A percentile compares a stretch with the other conserved stretches of the same genome.
Evolutionary conservation across 2,113 vertebrate genomes (phyloP).

Genomic region (Rhinolophus ferrumequinum): DNA sequence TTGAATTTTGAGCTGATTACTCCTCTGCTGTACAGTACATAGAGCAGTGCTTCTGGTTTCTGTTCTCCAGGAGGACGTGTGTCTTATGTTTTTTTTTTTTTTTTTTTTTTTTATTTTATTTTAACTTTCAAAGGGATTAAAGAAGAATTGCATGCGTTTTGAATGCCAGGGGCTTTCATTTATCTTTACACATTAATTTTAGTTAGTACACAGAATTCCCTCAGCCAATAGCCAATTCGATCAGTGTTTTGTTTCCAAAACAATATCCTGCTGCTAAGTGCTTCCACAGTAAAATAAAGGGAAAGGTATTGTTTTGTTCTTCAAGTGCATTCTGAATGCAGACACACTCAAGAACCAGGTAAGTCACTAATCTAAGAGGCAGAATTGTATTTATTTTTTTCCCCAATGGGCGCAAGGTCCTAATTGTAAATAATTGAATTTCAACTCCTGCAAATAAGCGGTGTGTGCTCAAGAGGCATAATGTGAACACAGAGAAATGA

Average conservation of each 20-base stretch:
- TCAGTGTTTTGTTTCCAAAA: constrained; percentile 74
- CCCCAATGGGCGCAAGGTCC: constrained; percentile 80
- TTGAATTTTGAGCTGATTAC: constrained; percentile 21
- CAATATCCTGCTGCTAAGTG: constrained; percentile 74
- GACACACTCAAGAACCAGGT: constrained; percentile 6
- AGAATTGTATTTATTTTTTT: constrained; percentile 76
- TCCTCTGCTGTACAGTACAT: background rate
- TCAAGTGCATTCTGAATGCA: constrained; percentile 32
- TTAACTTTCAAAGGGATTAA: constrained; percentile 68
- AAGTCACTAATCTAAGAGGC: constrained; percentile 76
- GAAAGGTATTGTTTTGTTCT: constrained; percentile 60
- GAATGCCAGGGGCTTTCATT: constrained; percentile 79
- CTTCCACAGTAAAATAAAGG: constrained; percentile 53
- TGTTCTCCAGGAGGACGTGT: background rate
- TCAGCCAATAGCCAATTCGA: constrained; percentile 70
- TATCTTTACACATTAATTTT: constrained; percentile 79
- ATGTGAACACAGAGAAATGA: constrained; percentile 76
- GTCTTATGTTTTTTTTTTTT: background rate
- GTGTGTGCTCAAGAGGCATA: constrained; percentile 68
- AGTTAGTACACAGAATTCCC: constrained; percentile 83
- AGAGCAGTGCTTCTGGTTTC: background rate
- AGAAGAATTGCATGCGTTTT: constrained; percentile 61
- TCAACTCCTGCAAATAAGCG: constrained; percentile 83
- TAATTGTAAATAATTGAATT: constrained; percentile 84
- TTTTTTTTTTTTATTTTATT: constrained; percentile 22